phyloP scores from a whole-genome alignment of 2,888 invertebrate species.

The Pardosa pseudoannulata region DNA sequence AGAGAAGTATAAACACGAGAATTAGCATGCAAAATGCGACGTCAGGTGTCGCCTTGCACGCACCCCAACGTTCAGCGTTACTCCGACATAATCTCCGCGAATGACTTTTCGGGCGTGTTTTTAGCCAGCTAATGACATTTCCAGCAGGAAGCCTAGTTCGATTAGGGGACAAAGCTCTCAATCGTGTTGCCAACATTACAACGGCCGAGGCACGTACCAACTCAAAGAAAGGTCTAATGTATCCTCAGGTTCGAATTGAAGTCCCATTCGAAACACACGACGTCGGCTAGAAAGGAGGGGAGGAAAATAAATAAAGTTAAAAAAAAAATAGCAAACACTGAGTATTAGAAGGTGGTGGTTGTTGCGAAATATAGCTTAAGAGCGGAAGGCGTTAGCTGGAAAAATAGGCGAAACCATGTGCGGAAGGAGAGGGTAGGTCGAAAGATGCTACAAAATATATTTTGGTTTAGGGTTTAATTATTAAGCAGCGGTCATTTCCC shows the following conservation, averaged over 20 bases:
- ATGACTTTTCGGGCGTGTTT: constrained; percentile 19
- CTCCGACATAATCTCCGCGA: neutral
- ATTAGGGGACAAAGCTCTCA: neutral
- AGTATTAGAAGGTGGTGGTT: too few relatives aligned
- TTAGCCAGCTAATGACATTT: constrained; percentile 3
- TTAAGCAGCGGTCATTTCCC: too few relatives aligned
- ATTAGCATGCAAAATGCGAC: constrained; percentile 12
- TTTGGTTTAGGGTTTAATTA: too few relatives aligned
- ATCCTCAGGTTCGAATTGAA: neutral
- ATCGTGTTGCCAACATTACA: neutral
- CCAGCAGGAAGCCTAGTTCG: constrained; percentile 12
- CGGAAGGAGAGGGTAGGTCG: too few relatives aligned
- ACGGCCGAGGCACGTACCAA: neutral
- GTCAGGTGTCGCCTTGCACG: constrained; percentile 3
- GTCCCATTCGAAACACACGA: too few relatives aligned
- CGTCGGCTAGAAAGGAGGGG: too few relatives aligned
- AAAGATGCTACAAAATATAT: too few relatives aligned
- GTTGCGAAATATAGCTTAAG: too few relatives aligned
- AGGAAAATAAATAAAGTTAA: too few relatives aligned
- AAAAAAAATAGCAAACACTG: too few relatives aligned
- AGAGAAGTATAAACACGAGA: neutral
- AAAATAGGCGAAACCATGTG: too few relatives aligned
- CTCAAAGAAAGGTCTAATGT: neutral
- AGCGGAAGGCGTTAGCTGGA: too few relatives aligned
- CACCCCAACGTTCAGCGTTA: neutral